Evolutionary conservation across 2,888 invertebrate genomes (phyloP), one percentile per base, ranked within the genome.

Genomic region (Actias luna): DNA sequence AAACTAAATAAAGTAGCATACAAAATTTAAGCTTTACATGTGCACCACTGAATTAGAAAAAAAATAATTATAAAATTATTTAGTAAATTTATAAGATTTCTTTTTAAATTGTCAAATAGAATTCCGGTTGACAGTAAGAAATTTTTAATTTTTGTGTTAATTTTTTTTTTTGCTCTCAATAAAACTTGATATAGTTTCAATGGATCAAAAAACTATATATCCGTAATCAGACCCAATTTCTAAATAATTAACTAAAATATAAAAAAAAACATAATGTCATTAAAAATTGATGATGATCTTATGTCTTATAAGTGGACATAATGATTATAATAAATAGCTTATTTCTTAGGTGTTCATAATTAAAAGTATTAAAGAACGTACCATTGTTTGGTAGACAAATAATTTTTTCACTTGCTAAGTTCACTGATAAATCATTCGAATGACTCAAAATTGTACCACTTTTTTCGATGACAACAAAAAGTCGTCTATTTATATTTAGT

Each of bases 251-350:
- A n/a, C 7, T 7, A 16, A 7, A 5, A 18, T 42, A n/a, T 1
- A 42, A 2, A 5, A 46, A 3, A n/a, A 42, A 42, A 18, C 8
- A 22, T 22, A 7, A 8, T 33, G 5, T 33, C 5, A 5, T 7
- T 7, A 7, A 7, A 33, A 33, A 7, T 33, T 33, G 8, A 46
- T 46, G 46, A 42, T 46, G 33, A 57, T n/a, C 35, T 25, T 36
- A 60, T 35, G n/a, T 35, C 60, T 50, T 35, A 52, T 36, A 61
- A 36, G n/a, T 61, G 27, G 61, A 55, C 36, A 61, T 36, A 33
- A 61, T 52, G 55, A 61, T 61, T 33, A 52, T 60, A 61, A 61
- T 61, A 61, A 61, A 61, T 61, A 61, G 55, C 61, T 61, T 61
- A 61, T 33, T 27, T 61, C 29, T 35, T 36, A 55, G 12, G 18